Evolutionary conservation across 2,797 vertebrate species (phyloP).

Genomic region (Gymnopithys bicolor): DNA sequence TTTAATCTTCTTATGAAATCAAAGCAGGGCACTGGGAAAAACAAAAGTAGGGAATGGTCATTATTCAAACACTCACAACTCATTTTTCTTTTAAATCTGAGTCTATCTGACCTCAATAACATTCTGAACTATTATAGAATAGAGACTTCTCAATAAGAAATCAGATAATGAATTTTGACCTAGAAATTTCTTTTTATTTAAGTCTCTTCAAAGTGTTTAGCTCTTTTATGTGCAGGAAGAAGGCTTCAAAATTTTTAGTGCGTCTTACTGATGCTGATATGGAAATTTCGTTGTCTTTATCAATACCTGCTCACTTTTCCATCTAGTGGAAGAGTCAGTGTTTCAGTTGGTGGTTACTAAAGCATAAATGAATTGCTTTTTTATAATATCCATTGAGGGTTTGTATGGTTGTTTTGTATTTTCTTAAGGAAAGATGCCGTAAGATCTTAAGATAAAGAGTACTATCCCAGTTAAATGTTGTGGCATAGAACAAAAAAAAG

Average conservation of each 20-base stretch:
- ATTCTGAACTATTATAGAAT: neutral
- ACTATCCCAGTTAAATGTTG: neutral
- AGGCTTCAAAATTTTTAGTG: neutral
- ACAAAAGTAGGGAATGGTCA: neutral
- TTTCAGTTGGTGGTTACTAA: neutral
- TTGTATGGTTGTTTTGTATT: neutral
- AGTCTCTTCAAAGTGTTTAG: neutral
- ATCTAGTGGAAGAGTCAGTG: neutral
- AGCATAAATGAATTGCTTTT: neutral
- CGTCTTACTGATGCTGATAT: neutral
- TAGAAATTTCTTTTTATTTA: neutral
- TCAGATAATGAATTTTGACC: neutral
- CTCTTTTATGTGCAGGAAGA: neutral
- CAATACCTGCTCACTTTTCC: neutral
- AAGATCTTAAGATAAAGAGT: neutral
- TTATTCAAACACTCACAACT: neutral
- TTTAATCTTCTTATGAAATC: neutral
- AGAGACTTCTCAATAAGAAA: neutral
- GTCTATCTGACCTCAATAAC: neutral
- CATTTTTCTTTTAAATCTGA: neutral
- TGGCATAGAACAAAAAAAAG: neutral
- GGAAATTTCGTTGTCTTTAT: neutral
- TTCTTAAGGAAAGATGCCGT: neutral
- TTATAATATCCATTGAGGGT: neutral
- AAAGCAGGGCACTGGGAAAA: neutral